phyloP scores from a whole-genome alignment of 2,888 invertebrate genomes.

The Osmoderma eremita region DNA sequence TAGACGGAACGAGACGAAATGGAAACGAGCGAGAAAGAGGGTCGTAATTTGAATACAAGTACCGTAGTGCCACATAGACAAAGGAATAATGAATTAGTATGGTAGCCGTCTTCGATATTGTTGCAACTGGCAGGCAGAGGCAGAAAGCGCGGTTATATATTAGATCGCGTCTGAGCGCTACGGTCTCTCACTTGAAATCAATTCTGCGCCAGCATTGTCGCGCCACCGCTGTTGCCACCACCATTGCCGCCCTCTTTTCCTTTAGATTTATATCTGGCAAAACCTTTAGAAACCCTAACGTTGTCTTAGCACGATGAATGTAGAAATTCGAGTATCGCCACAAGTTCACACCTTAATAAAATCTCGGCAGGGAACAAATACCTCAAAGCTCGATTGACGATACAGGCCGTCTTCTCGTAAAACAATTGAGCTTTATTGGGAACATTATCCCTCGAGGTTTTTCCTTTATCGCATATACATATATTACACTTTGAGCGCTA shows the following conservation, averaged over 20 bases:
- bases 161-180: slow-evolving; percentile 59
- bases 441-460: slow-evolving; percentile 34
- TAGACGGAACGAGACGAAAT: slow-evolving; percentile 4
- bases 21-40: slow-evolving; percentile 27
- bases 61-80: slow-evolving; percentile 42
- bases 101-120: slow-evolving; percentile 47
- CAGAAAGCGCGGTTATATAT: slow-evolving; percentile 53
- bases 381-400: slow-evolving; percentile 35
- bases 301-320: slow-evolving; percentile 57
- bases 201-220: slow-evolving; percentile 57
- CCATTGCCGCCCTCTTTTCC: slow-evolving; percentile 43
- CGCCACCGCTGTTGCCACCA: slow-evolving; percentile 49
- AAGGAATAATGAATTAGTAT: slow-evolving; percentile 50
- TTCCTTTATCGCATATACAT: slow-evolving; percentile 30
- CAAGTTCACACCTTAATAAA: slow-evolving; percentile 48
- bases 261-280: slow-evolving; percentile 57
- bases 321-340: slow-evolving; percentile 54
- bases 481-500: slow-evolving; percentile 10
- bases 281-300: slow-evolving; percentile 57
- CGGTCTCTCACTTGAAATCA: slow-evolving; percentile 56
- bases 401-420: slow-evolving; percentile 13
- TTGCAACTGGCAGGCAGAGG: slow-evolving; percentile 50
- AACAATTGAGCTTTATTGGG: slow-evolving; percentile 35
- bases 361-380: slow-evolving; percentile 34
- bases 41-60: slow-evolving; percentile 42